Conservation (phyloP, 1,140 invertebrate species). For the Triops cancriformis region DNA sequence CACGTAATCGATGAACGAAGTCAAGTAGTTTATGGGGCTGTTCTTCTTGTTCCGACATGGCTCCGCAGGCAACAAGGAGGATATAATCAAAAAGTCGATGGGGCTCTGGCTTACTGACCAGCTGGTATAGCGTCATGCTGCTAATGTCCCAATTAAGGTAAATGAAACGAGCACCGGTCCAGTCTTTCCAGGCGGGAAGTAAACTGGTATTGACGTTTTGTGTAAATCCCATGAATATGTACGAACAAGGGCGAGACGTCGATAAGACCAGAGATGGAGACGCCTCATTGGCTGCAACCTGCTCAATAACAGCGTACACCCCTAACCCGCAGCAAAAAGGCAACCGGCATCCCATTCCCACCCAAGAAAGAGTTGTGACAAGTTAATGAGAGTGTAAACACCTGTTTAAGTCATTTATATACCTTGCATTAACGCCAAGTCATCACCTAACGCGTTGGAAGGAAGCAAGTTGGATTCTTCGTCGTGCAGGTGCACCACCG, state of each 20-base stretch:
- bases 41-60: not conserved
- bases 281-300: not conserved
- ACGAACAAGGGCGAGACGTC: not conserved
- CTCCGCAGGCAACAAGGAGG: conserved; percentile 4
- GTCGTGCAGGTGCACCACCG: not conserved
- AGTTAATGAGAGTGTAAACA: not conserved
- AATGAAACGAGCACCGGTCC: conserved; percentile 22
- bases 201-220: not conserved
- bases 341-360: not conserved
- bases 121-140: conserved; percentile 15
- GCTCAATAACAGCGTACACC: not conserved
- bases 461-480: not conserved
- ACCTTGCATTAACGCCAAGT: not conserved
- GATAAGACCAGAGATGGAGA: not conserved
- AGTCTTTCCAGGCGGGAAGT: conserved; percentile 17
- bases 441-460: not conserved
- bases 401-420: not conserved
- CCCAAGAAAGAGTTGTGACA: not conserved
- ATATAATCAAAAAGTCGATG: conserved; percentile 16
- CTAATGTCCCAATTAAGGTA: conserved; percentile 21
- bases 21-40: conserved; percentile 11
- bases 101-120: not conserved
- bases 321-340: not conserved
- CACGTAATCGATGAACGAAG: conserved; percentile 17
- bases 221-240: not conserved